Evolutionary conservation across 30 jellyfish, hydroid and myxozoan species (phyloP).

Genomic region (Aurelia aurita complex sp. Pacific): DNA sequence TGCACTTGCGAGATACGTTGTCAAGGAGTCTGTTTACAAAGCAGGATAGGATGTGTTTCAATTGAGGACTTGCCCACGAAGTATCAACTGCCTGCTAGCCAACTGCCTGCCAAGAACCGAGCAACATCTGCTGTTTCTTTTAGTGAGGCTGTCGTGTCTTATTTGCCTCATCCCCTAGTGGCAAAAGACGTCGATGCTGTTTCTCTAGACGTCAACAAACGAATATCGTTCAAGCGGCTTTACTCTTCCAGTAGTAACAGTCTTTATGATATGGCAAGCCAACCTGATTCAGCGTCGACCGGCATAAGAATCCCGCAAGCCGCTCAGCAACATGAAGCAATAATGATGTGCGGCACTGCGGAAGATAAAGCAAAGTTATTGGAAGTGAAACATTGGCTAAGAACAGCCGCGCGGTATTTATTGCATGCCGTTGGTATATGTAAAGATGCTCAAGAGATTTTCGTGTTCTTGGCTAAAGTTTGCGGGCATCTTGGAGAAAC

Average conservation of each 20-base stretch:
- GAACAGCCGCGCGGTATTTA: slow-evolving; percentile 31
- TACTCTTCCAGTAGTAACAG: slow-evolving; percentile 21
- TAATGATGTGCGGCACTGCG: too few species aligned
- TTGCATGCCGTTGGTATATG: slow-evolving; percentile 46
- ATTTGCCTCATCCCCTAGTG: too few species aligned
- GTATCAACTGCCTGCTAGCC: too few species aligned
- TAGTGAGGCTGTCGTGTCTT: too few species aligned
- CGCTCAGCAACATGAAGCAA: too few species aligned
- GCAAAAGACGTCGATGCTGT: too few species aligned
- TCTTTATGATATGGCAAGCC: slow-evolving; percentile 11
- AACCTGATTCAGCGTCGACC: neutral
- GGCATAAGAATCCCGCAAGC: too few species aligned
- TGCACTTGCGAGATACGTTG: neutral
- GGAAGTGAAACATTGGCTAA: slow-evolving; percentile 10
- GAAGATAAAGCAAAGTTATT: neutral
- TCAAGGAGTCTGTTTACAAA: neutral
- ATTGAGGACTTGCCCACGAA: too few species aligned
- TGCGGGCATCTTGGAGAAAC: slow-evolving; percentile 24
- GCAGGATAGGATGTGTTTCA: too few species aligned
- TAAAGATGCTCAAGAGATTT: slow-evolving; percentile 15
- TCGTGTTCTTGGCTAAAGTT: slow-evolving; percentile 14
- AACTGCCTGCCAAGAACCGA: too few species aligned
- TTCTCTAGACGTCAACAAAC: neutral
- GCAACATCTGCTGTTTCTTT: too few species aligned
- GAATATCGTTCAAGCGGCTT: neutral